Conservation (phyloP, 2,888 invertebrate genomes). For the Nipponacmea schrenckii region DNA sequence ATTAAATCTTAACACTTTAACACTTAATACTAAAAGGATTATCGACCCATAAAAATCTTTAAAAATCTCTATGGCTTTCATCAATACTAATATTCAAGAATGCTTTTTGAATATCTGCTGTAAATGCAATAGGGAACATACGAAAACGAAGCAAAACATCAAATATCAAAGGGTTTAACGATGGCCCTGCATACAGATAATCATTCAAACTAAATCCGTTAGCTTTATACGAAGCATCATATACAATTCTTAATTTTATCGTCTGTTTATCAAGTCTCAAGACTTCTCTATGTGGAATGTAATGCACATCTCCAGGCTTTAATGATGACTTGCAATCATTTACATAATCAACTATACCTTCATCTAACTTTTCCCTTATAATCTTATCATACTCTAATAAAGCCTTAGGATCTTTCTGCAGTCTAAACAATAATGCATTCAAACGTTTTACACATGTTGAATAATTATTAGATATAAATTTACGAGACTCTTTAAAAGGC, state of each 20-base stretch:
- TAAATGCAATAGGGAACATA: background rate
- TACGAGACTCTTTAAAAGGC: background rate
- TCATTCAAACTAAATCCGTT: no score
- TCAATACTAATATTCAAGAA: no score
- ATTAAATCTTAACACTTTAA: background rate
- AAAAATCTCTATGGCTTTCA: no score
- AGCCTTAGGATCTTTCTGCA: background rate
- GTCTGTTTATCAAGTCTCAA: background rate
- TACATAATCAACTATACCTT: conserved; percentile 2
- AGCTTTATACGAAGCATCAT: background rate
- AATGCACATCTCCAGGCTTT: background rate
- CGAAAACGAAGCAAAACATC: background rate
- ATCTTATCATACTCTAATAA: background rate
- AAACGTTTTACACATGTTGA: background rate
- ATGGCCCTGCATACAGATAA: background rate
- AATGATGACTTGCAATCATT: background rate
- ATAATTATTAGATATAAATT: background rate
- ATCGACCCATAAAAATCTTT: no score
- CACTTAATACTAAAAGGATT: background rate
- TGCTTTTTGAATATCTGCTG: background rate
- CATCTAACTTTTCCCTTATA: background rate
- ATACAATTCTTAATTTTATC: background rate
- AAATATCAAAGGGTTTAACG: background rate
- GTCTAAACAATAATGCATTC: background rate
- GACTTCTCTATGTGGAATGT: background rate